These are phyloP conservation scores for Sebastes matsubarae DNA, from an alignment of 2,797 vertebrate genomes.

Conservation along the genomic window DNA sequence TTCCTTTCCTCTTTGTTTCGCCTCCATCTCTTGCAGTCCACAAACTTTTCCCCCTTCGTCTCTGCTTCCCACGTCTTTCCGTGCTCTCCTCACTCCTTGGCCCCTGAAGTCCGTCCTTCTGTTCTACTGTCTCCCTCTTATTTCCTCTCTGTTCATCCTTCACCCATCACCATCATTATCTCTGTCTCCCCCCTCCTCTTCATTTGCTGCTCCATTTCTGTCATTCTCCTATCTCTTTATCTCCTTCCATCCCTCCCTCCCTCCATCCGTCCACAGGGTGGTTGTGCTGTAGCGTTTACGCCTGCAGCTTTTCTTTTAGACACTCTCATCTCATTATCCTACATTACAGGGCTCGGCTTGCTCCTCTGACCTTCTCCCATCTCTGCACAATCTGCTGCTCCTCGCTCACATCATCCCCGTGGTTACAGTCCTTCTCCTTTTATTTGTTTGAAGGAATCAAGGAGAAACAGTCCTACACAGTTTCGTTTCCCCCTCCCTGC, in stretches of 20 bases:
- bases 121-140: background rate
- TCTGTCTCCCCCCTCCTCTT: background rate
- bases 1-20: background rate
- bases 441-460: conserved; percentile 2
- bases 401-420: background rate
- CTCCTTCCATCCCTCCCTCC: background rate
- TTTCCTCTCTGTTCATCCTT: background rate
- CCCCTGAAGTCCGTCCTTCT: background rate
- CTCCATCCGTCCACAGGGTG: background rate
- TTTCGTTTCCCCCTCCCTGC: background rate
- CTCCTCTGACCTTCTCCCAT: conserved; percentile 40
- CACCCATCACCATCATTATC: conserved; percentile 49
- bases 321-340: conserved; percentile 51
- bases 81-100: background rate
- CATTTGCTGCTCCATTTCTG: conserved; percentile 29
- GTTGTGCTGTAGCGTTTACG: conserved; percentile 3
- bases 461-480: background rate
- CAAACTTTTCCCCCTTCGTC: background rate
- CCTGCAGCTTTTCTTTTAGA: conserved; percentile 26
- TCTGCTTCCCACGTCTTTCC: background rate
- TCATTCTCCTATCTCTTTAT: conserved; percentile 24
- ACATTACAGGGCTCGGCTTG: conserved; percentile 30
- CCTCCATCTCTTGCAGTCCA: background rate
- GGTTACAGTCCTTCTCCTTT: background rate
- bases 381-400: conserved; percentile 40